Evolutionary conservation across 2,797 vertebrate genomes (phyloP), one percentile per base, ranked within the genome.

Genomic region (Peromyscus melanophrys): DNA sequence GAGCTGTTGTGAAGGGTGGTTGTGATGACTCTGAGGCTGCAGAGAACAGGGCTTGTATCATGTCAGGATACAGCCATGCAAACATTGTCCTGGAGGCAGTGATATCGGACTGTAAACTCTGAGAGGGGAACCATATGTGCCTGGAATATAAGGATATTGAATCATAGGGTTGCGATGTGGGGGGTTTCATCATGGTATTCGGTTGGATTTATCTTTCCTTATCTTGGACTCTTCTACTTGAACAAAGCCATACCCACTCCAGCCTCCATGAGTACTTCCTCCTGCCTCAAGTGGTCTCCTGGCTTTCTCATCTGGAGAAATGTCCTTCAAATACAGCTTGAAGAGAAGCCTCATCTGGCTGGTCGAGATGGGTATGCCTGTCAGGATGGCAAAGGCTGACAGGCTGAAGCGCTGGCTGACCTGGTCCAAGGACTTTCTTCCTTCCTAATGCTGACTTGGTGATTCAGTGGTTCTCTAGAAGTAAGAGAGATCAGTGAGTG

Each of bases 391-490:
- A 81, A 82, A 77, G 61, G 31, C n/a, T 81, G 61, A 12, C 40
- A 0, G 78, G 49, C 73, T 86, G 43, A 46, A 27, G 40, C 14
- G 29, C 59, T 73, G 82, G 59, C 25, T 82, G 43, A 49, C 6
- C n/a, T 71, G 92, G 67, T 59, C n/a, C 63, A 85, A 82, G 57
- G 80, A 7, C 34, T 95, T 89, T 90, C 78, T 83, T 87, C 43
- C 52, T 88, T 49, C 25, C 46, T 90, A 75, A 40, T 78, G 61
- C 49, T 96, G 95, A 81, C 69, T 89, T 63, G 14, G 75, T 94
- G 82, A 69, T 43, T 88, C 92, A 92, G 57, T 81, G 27, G 2
- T 81, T 95, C 95, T 59, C 82, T 78, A 95, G 78, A 94, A 97
- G 92, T 89, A 92, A 94, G 65, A 85, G 76, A 82, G 77, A 75